Evolutionary conservation across 2,113 vertebrate genomes (phyloP), one percentile per base, ranked within the genome.

Genomic region (Spheniscus mendiculus): DNA sequence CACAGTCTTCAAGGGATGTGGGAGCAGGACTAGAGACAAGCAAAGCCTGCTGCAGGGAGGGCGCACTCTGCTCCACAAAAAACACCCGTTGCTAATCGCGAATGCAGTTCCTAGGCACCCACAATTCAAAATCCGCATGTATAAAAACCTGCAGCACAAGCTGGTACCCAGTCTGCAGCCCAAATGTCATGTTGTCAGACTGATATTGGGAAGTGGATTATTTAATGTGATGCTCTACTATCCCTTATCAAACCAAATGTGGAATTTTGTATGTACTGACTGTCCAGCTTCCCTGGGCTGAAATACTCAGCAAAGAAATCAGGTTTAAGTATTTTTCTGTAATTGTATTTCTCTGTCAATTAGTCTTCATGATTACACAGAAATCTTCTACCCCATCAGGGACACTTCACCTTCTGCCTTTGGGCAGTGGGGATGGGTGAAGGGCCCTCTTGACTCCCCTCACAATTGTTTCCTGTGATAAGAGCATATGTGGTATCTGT

Each of bases 351-450:
- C 42, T 42, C 42, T 42, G 42, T 42, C 42, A 42, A 42, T 42
- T 42, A 42, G 14, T 42, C 42, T 42, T 42, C 14, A 42, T 42
- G 42, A 42, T 42, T 42, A 42, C 42, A 42, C 42, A 42, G 42
- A 42, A 42, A 42, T 42, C 14, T 82, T 71, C 56, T 16, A 0
- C 56, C 13, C 34, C 2, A 0, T 0, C 1, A 6, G n/a, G 27
- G 19, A 30, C 25, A 2, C 10, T 73, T 78, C 5, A 10, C 4
- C 10, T 5, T 9, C 45, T 77, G 81, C 49, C 49, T 85, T 71
- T 32, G 65, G 29, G 23, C 26, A 36, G 34, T 2, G 5, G 29
- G 21, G 52, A 15, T 72, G 32, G 32, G 11, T 34, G 44, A 80
- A 40, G 7, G 25, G 49, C 11, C 25, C 27, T 61, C 21, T 6